Conservation (phyloP, 2,888 invertebrate species). For the Trimorus sp. region DNA sequence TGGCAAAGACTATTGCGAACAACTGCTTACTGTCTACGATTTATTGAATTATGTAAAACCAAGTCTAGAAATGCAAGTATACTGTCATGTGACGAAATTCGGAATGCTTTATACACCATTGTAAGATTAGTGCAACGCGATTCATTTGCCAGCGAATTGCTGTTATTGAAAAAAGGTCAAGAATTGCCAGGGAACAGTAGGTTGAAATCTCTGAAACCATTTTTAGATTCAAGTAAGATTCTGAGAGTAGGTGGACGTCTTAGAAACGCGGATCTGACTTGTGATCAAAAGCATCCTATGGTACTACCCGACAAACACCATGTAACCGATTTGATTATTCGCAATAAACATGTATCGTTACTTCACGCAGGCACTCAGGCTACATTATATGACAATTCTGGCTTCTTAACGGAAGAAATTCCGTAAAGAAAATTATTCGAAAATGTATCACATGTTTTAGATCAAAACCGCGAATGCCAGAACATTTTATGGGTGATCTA, state of each 20-base stretch:
- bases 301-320: no score
- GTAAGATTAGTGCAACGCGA: neutral
- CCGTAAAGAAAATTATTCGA: neutral
- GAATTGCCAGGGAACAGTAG: no score
- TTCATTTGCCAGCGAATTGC: no score
- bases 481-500: neutral
- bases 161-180: no score
- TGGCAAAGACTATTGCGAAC: slow-evolving; percentile 1
- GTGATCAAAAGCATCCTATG: no score
- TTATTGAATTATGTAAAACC: slow-evolving; percentile 17
- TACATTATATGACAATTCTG: no score
- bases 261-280: no score
- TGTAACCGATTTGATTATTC: no score
- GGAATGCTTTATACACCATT: neutral
- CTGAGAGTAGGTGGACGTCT: no score
- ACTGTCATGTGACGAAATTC: slow-evolving; percentile 17
- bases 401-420: neutral
- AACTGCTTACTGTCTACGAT: slow-evolving; percentile 23
- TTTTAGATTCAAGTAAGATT: no score
- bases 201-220: no score
- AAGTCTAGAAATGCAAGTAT: neutral
- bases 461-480: neutral
- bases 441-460: slow-evolving; percentile 8
- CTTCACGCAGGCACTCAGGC: no score
- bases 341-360: neutral